Conservation (phyloP, 1,140 invertebrate species). For the Panonychus citri region DNA sequence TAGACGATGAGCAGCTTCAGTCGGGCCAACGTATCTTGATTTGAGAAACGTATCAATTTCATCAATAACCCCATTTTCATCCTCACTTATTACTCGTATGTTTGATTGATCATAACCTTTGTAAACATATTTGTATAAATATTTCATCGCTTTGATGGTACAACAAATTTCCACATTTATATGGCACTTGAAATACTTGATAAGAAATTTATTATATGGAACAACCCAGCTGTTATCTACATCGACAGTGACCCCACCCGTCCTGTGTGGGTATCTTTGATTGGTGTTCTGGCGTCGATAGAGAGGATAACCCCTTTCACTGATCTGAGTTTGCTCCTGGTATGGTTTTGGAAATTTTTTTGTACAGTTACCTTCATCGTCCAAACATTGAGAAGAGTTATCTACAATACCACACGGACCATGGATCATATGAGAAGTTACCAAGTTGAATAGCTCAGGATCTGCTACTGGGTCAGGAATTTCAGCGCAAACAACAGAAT, state of each 20-base stretch:
- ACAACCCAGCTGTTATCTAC: neutral
- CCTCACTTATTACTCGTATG: neutral
- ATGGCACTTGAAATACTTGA: neutral
- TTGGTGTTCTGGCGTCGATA: neutral
- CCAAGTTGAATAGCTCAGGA: neutral
- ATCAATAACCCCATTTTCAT: no score
- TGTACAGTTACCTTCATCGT: no score
- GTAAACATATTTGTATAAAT: neutral
- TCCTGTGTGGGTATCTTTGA: no score
- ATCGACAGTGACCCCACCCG: neutral
- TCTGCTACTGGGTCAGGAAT: neutral
- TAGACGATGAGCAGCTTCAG: constrained; percentile 11
- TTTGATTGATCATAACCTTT: neutral
- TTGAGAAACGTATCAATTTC: neutral
- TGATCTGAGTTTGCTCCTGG: neutral
- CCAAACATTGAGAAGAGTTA: neutral
- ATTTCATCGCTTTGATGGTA: neutral
- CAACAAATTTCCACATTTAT: neutral
- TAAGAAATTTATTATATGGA: neutral
- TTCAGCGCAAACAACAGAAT: neutral
- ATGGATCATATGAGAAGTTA: neutral
- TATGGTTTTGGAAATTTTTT: neutral
- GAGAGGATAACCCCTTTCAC: neutral
- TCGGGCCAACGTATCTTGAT: neutral
- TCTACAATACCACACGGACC: neutral